Evolutionary conservation across 1,140 invertebrate species (phyloP), one percentile per base, ranked within the genome.

Genomic region (Nasonia vitripennis): DNA sequence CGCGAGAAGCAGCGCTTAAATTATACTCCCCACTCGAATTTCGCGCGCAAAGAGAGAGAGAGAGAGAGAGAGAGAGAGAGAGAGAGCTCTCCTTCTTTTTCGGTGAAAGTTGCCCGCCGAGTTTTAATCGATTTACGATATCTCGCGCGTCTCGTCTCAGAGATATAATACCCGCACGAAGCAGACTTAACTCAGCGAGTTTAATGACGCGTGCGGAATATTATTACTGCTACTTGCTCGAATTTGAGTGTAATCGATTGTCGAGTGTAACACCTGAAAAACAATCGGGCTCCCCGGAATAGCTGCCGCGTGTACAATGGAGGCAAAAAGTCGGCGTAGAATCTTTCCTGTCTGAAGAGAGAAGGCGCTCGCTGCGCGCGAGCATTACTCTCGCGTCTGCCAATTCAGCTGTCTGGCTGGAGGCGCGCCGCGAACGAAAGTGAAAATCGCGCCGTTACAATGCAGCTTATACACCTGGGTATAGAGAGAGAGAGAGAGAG

Each of bases 41-140:
- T 62, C 4, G 55, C 20, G 20, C 55, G 4, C 55, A 3, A 62
- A 62, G 55, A 62, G 55, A 62, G 55, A 62, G 20, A 62, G 55
- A 62, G 55, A 62, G 55, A 62, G 55, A 62, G 55, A 62, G 20
- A 62, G 55, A 62, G 55, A 62, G 55, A 62, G 55, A 62, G 55
- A 62, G 55, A 62, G 55, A 62, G 55, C 34, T 83, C 6, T 79
- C 45, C 27, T 67, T 78, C 80, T 74, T 34, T 84, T 84, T 84
- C 62, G 82, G 75, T 84, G 82, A 78, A 84, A 84, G 82, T 37
- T n/a, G 9, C 14, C 55, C 68, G 68, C 34, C 34, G 68, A 71
- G 23, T 84, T 84, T 84, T 74, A 84, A 79, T 80, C 74, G 78
- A 84, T 84, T 73, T 84, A 74, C 77, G 31, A 74, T 14, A n/a